phyloP scores from a whole-genome alignment of 1,140 invertebrate genomes.

The Drosophila sturtevanti region DNA sequence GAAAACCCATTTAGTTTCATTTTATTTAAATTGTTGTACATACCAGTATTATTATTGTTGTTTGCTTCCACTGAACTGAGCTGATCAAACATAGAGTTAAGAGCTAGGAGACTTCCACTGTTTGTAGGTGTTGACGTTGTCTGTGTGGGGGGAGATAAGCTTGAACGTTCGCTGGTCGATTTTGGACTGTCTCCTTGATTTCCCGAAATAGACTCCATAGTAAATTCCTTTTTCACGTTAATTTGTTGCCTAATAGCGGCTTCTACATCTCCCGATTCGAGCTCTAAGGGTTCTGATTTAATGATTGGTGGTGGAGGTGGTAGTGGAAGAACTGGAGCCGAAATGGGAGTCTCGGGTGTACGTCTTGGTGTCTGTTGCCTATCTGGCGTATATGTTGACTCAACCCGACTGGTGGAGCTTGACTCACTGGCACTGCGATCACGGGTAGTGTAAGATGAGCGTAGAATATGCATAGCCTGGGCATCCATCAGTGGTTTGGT shows the following conservation, averaged over 20 bases:
- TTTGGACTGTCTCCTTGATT: slow-evolving; percentile 83
- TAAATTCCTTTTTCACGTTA: slow-evolving; percentile 78
- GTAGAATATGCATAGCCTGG: slow-evolving; percentile 91
- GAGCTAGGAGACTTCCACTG: slow-evolving; percentile 90
- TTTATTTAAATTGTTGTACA: not conserved
- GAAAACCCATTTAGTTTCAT: no score
- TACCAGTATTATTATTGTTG: slow-evolving; percentile 65
- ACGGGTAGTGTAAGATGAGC: slow-evolving; percentile 87
- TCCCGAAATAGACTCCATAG: slow-evolving; percentile 41
- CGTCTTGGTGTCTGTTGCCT: slow-evolving; percentile 87
- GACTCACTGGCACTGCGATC: slow-evolving; percentile 93
- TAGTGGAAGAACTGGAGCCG: slow-evolving; percentile 21
- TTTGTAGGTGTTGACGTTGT: slow-evolving; percentile 71
- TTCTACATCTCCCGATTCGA: slow-evolving; percentile 27
- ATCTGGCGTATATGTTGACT: slow-evolving; percentile 88
- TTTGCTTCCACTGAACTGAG: slow-evolving; percentile 64
- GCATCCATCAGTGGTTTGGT: slow-evolving; percentile 94
- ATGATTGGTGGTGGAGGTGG: slow-evolving; percentile 45
- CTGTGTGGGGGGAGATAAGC: slow-evolving; percentile 84
- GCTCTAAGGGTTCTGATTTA: slow-evolving; percentile 68
- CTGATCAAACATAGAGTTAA: slow-evolving; percentile 95
- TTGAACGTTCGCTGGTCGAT: slow-evolving; percentile 88
- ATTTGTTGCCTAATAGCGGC: slow-evolving; percentile 55
- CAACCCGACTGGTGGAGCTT: slow-evolving; percentile 91
- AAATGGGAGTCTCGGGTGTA: slow-evolving; percentile 86